Base-by-base conservation (phyloP, 2,888 invertebrate genomes). In the Athrips mouffetella region DNA sequence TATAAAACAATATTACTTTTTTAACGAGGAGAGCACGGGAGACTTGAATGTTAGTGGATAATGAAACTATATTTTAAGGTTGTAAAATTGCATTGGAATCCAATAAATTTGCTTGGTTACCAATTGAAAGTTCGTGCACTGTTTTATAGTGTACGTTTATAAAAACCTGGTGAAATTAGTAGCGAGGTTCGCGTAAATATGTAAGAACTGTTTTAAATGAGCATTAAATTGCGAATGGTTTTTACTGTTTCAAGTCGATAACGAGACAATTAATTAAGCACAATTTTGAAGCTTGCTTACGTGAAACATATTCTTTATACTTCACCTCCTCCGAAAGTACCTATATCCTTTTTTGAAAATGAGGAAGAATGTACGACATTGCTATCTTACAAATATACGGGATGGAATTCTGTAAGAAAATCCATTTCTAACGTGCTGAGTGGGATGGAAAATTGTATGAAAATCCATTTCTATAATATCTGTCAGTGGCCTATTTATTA, bases 61-160 rank as follows among this genome's bases (percentile, higher is more conserved):
- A n/a, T n/a, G n/a, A n/a, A n/a, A 57, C 60, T 57, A 63, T 60
- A 65, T 61, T 65, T 63, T 60, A 59, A 56, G 59, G 60, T 59
- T 53, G 51, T 52, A 56, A 52, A 49, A 51, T 49, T 49, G 49
- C n/a, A 18, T 23, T 31, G 47, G 47, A 41, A 63, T 66, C 50
- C 54, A 58, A 58, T 62, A 62, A 57, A 61, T 62, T 67, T 70
- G 65, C 60, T 63, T 54, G 48, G 53, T 59, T 48, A 54, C 29
- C 46, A 49, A 31, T 45, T 21, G 21, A 15, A 5, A 18, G 25
- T 48, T n/a, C 27, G 16, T 27, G 42, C 18, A 29, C 10, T 42
- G 15, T 15, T 42, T 27, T 42, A 42, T 16, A 18, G 41, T 18
- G 23, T 41, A 18, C 16, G 29, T 29, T 29, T n/a, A 42, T 29